Evolutionary conservation across 2,888 invertebrate genomes (phyloP), one percentile per base, ranked within the genome.

Genomic region (Teleiodes luculella): DNA sequence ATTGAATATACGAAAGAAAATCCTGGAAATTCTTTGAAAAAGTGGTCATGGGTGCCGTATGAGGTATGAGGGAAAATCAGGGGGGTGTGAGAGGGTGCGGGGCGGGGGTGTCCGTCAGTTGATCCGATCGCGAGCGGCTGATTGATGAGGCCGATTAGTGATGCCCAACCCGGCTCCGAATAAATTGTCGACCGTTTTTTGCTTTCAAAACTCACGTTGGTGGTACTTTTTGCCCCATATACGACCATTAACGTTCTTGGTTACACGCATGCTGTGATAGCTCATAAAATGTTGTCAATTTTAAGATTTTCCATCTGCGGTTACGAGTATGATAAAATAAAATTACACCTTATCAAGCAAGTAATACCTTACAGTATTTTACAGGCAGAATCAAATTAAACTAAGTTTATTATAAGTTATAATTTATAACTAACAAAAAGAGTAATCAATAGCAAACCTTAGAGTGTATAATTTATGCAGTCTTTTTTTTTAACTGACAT

Each of bases 101-200:
- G 35, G 41, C 18, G 36, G 43, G 30, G 52, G 67, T 68, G 83
- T 81, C 80, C 84, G 83, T 81, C 84, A 80, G 82, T 82, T 79
- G 86, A 86, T 86, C 86, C 82, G 83, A 85, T 85, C 83, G 80
- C 66, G 69, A 73, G 66, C 63, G 74, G 72, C 86, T 88, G 88
- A 89, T 89, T 88, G 88, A 89, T 89, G 87, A 85, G 82, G 77
- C 80, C 88, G 88, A 88, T 89, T 88, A 88, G 86, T 84, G 88
- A 85, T 85, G 86, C 83, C 84, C 83, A 81, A 76, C 80, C 81
- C 82, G 80, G 76, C 77, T 76, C 75, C 75, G 84, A 85, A 87
- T 87, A 87, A 86, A 86, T 87, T 86, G 84, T 83, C 80, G 80
- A 81, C 73, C 80, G 75, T 84, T 87, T 85, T 86, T 86, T 85